phyloP scores from a whole-genome alignment of 2,888 invertebrate species.

The Syrphus vitripennis region DNA sequence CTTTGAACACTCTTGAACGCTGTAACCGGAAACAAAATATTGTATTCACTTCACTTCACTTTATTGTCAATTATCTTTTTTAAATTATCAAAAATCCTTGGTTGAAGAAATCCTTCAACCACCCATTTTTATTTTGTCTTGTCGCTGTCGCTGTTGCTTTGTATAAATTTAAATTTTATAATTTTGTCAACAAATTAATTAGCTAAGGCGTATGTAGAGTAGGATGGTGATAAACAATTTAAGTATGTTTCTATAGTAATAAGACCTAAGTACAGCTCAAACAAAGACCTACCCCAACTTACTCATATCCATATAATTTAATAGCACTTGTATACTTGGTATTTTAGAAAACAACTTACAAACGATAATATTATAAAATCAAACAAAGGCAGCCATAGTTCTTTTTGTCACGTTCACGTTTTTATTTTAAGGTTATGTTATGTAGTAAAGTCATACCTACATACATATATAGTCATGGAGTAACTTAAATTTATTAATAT shows the following conservation, averaged over 20 bases:
- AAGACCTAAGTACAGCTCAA: no score
- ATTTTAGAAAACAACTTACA: background rate
- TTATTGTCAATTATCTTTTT: background rate
- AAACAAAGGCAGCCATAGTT: background rate
- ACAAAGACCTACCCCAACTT: background rate
- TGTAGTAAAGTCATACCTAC: background rate
- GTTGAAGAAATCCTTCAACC: background rate
- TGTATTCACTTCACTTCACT: background rate
- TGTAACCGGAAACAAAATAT: background rate
- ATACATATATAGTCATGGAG: background rate
- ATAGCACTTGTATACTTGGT: background rate
- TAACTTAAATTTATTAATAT: background rate
- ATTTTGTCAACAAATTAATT: background rate
- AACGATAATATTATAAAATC: background rate
- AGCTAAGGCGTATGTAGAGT: background rate
- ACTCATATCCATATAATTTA: background rate
- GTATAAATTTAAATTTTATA: background rate
- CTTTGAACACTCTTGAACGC: background rate
- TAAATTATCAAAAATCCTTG: background rate
- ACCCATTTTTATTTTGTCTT: background rate
- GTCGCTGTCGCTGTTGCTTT: no score
- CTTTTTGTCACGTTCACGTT: background rate
- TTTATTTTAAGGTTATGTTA: background rate
- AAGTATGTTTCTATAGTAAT: background rate
- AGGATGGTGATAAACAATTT: background rate